Base-by-base conservation (phyloP, 2,113 vertebrate species). In the Junco hyemalis region DNA sequence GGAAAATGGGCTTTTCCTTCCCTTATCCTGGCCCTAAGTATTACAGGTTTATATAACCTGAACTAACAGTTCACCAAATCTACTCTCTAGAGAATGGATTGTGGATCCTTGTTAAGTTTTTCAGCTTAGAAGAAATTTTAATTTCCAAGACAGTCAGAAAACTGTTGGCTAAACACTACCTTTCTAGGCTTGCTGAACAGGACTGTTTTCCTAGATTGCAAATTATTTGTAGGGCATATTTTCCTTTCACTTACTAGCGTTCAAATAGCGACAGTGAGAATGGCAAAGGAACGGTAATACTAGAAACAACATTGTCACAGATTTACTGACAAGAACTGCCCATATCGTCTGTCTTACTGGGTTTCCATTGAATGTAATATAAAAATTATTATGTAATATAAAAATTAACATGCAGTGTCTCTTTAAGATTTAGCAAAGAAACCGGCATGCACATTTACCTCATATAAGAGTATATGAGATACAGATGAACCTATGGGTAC, bases 51-150 rank as follows among this genome's bases (percentile, higher is more conserved):
- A 23, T 42, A 24, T 54, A 51, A 50, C 7, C 36, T 64, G 8
- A 86, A 36, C 4, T 14, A 86, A 36, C 17, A 71, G 18, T 44
- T 78, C 21, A 60, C 8, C 29, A 74, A 13, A 79, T 28, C 12
- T 28, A 1, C 14, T 64, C 3, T 63, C 8, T 31, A 28, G 21
- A 38, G 15, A 86, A 42, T 1, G 0, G 5, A 36, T 3, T 6
- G 19, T 9, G 54, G 12, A 5, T 78, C 9, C 11, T 29, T 72
- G 12, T 12, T 48, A 73, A 70, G 1, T 28, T 56, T 90, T 66
- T 18, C 14, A 56, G 6, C 6, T 40, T 90, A 53, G 66, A 91
- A 81, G 4, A 70, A 47, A 33, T 47, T 22, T 45, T 76, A 9
- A 29, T 57, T 77, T 86, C 19, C 15, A 50, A 77, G 20, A 64